Percentiles rank a stretch among this genome's conserved stretches.
Evolutionary conservation across 2,888 invertebrate genomes (phyloP).

Genomic region (Caenorhabditis doughertyi): DNA sequence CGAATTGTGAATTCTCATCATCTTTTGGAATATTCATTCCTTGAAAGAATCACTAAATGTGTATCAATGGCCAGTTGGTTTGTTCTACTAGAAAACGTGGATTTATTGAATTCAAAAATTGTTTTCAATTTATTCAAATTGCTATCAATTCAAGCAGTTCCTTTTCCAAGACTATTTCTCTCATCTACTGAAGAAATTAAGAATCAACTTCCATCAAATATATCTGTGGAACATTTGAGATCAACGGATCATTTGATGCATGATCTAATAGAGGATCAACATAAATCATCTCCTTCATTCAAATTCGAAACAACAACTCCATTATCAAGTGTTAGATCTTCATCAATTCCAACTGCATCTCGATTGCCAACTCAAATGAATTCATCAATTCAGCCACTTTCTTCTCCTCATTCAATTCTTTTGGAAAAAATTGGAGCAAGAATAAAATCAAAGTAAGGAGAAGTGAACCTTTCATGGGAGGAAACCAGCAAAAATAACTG

Average conservation of each 20-base stretch:
- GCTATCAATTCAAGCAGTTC: constrained; percentile 6
- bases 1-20: constrained; percentile 75
- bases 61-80: constrained; percentile 55
- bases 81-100: constrained; percentile 76
- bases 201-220: constrained; percentile 36
- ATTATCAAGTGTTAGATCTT: constrained; percentile 42
- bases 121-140: constrained; percentile 59
- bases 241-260: constrained; percentile 7
- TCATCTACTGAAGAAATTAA: constrained; percentile 60
- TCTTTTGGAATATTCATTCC: constrained; percentile 44
- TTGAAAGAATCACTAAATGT: constrained; percentile 62
- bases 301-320: constrained; percentile 55
- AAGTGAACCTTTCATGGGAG: too few relatives aligned
- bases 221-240: constrained; percentile 40
- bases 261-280: constrained; percentile 35
- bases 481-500: constrained; percentile 10
- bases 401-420: constrained; percentile 53
- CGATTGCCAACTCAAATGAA: constrained; percentile 23
- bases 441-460: constrained; percentile 34
- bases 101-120: constrained; percentile 63
- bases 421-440: constrained; percentile 51
- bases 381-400: constrained; percentile 24
- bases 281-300: constrained; percentile 37
- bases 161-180: constrained; percentile 70
- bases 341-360: constrained; percentile 44